Conservation (phyloP, 2,888 invertebrate genomes). For the Drosophila suboccidentalis region DNA sequence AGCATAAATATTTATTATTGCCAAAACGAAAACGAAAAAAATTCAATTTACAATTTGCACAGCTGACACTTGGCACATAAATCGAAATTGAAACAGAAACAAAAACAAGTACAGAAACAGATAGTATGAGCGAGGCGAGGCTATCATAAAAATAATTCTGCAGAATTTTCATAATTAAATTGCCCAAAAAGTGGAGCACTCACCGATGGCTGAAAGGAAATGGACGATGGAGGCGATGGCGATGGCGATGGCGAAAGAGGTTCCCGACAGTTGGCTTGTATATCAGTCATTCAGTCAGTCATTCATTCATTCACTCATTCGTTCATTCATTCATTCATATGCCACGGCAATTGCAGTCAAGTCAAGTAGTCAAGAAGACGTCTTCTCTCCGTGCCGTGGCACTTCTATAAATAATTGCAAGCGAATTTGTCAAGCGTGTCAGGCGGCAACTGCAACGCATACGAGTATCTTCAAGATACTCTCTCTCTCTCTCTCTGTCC, state of each 20-base stretch:
- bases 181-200: conserved; percentile 74
- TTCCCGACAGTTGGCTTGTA: conserved; percentile 6
- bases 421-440: conserved; percentile 78
- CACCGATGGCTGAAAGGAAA: conserved; percentile 16
- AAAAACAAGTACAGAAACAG: conserved; percentile 7
- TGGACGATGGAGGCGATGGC: background rate
- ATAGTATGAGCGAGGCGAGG: conserved; percentile 19
- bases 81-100: conserved; percentile 51
- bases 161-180: conserved; percentile 74
- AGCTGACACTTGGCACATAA: conserved; percentile 75
- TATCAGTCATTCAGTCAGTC: conserved; percentile 39
- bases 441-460: conserved; percentile 40
- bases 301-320: conserved; percentile 55
- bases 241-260: background rate
- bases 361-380: conserved; percentile 70
- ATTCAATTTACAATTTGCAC: conserved; percentile 58
- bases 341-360: conserved; percentile 53
- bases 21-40: conserved; percentile 8
- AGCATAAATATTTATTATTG: conserved; percentile 57
- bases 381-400: conserved; percentile 50
- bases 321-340: conserved; percentile 28
- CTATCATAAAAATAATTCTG: conserved; percentile 48
- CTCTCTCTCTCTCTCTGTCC: background rate
- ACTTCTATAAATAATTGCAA: conserved; percentile 80
- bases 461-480: conserved; percentile 53